phyloP scores from a whole-genome alignment of 2,797 vertebrate species.

The Cheirogaleus major region DNA sequence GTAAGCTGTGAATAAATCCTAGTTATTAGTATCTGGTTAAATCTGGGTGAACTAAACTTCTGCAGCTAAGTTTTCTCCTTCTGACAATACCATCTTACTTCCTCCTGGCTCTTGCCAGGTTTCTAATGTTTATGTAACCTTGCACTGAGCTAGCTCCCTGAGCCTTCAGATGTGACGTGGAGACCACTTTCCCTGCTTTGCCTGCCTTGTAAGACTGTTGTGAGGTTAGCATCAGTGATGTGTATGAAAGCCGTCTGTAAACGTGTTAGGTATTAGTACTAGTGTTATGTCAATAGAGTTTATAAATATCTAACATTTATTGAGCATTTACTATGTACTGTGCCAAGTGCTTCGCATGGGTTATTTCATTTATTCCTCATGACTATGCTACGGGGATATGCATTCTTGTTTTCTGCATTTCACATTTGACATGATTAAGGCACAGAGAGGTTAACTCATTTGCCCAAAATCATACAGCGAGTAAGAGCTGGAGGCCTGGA shows the following conservation, averaged over 20 bases:
- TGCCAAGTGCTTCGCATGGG: not conserved
- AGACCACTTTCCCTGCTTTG: not conserved
- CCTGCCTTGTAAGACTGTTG: not conserved
- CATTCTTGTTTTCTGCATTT: not conserved
- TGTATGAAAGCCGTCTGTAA: not conserved
- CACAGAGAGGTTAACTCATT: not conserved
- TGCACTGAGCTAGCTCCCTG: not conserved
- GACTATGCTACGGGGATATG: not conserved
- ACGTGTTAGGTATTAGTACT: not conserved
- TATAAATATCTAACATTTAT: not conserved
- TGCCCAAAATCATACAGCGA: not conserved
- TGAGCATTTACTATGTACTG: not conserved
- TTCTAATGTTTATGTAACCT: not conserved
- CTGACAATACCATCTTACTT: not conserved
- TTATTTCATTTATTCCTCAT: not conserved
- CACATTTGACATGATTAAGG: not conserved
- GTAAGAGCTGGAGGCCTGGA: not conserved
- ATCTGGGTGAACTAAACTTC: not conserved
- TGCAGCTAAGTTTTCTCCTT: not conserved
- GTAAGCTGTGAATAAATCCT: conserved; percentile 11
- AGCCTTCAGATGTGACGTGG: not conserved
- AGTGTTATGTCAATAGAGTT: not conserved
- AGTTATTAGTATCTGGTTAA: conserved; percentile 27
- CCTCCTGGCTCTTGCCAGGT: not conserved
- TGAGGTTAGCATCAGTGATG: not conserved